Evolutionary conservation across 2,888 invertebrate genomes (phyloP), one percentile per base, ranked within the genome.

Genomic region (Campaea margaritaria): DNA sequence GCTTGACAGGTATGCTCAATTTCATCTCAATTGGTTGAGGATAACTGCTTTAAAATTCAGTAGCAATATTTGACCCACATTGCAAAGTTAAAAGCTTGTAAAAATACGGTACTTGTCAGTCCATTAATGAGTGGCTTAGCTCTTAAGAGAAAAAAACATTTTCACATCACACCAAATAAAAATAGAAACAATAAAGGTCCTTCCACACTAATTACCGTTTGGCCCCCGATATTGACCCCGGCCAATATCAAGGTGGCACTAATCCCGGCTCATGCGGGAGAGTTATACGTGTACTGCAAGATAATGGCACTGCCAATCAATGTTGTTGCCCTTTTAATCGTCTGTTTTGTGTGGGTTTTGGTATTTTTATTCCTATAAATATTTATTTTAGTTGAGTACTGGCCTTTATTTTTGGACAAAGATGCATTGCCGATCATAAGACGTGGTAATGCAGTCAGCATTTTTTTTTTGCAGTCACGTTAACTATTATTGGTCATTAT

Each of bases 281-380:
- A 79, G 83, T 85, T 79, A 80, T 73, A 71, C 76, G 77, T 82
- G 85, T 82, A 77, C 73, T 74, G 68, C 58, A 69, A 75, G 83
- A 82, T 89, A 87, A 87, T 87, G 82, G 81, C 70, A 60, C 62
- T 84, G 86, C 81, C 86, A 86, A 82, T 86, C 85, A 83, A 72
- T 76, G 75, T 62, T 39, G 57, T 56, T 64, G 53, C 58, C 58
- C 63, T 54, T 59, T 65, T 67, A 59, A 65, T 67, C 63, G 70
- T 71, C 67, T 12, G 0, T 39, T 39, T 67, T 66, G 67, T 62
- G 68, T 64, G 66, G 62, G 60, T 67, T 67, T 61, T 39, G 14
- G n/a, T 21, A 10, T 13, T n/a, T 15, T 36, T 44, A 21, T 11
- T 51, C 44, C 12, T 13, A 34, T 42, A 1, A 9, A n/a, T 21